These are phyloP conservation scores for Pithecia hirsuta DNA, from an alignment of 2,797 vertebrate genomes.

Conservation along the genomic window DNA sequence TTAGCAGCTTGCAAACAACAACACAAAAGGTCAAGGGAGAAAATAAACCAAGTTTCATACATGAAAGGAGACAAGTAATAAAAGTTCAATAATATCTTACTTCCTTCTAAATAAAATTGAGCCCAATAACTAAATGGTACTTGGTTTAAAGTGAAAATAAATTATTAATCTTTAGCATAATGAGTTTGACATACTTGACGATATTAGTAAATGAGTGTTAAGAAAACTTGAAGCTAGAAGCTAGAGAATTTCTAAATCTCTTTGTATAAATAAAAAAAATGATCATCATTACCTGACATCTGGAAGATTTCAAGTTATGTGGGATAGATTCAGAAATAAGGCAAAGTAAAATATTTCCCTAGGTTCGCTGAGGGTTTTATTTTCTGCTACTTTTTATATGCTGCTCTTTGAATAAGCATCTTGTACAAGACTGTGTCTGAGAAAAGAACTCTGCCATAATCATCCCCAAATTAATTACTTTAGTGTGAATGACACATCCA, in stretches of 20 bases:
- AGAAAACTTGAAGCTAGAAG: background rate
- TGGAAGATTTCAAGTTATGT: background rate
- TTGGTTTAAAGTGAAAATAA: background rate
- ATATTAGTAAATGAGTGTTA: background rate
- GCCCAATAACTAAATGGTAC: background rate
- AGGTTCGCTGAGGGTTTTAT: background rate
- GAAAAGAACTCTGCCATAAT: background rate
- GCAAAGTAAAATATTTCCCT: background rate
- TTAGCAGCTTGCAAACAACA: background rate
- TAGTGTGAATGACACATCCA: background rate
- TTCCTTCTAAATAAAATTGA: background rate
- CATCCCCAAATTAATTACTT: background rate
- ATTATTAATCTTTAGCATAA: background rate
- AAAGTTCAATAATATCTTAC: background rate
- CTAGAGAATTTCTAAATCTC: background rate
- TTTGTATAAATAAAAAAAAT: background rate
- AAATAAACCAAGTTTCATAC: background rate
- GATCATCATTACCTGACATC: background rate
- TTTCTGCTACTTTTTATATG: background rate
- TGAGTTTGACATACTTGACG: background rate
- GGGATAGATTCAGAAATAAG: background rate
- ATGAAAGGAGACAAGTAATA: background rate
- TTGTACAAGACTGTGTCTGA: background rate
- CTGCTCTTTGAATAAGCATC: background rate
- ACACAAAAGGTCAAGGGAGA: background rate